Base-by-base conservation (phyloP, 2,888 invertebrate genomes). In the Diarsia rubi region DNA sequence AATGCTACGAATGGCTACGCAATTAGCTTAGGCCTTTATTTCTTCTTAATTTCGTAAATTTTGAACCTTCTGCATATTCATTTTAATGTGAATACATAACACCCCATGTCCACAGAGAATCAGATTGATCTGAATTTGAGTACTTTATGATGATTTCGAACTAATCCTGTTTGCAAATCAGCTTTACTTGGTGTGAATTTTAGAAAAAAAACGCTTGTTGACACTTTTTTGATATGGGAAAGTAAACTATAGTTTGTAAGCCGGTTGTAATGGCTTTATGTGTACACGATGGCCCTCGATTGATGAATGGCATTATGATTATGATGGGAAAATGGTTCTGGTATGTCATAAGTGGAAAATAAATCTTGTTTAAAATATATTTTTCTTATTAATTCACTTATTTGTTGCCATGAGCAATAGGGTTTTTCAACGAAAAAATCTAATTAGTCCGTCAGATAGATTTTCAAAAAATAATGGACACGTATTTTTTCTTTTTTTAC, bases 101-200 rank as follows among this genome's bases (percentile, higher is more conserved):
- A 72, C 72, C 82, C 82, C 62, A n/a, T 59, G 72, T 73, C 76
- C 73, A 66, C 24, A 65, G 65, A 78, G 62, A 49, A 57, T 66
- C 79, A 89, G 92, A 93, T 92, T 91, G 91, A 93, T 93, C 91
- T 86, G 80, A 79, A 86, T 89, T 88, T 91, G 88, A 92, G 89
- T 90, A 86, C 86, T 86, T 82, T 86, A 88, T 90, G 90, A 92
- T 90, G 88, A 87, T 89, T 86, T 90, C 84, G 79, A 81, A 83
- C 84, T 88, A 86, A 89, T 89, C 90, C 81, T 86, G 83, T 88
- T 89, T 85, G 78, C 75, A 76, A 83, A 87, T 87, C 86, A 80
- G 86, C 79, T 87, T 85, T 81, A 45, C 19, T 75, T 75, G 78
- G 82, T 85, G 85, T 83, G 85, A 85, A 86, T 79, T 81, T 37